These are phyloP conservation scores for Arremon aurantiirostris DNA, from an alignment of 2,797 vertebrate species.

Conservation along the genomic window DNA sequence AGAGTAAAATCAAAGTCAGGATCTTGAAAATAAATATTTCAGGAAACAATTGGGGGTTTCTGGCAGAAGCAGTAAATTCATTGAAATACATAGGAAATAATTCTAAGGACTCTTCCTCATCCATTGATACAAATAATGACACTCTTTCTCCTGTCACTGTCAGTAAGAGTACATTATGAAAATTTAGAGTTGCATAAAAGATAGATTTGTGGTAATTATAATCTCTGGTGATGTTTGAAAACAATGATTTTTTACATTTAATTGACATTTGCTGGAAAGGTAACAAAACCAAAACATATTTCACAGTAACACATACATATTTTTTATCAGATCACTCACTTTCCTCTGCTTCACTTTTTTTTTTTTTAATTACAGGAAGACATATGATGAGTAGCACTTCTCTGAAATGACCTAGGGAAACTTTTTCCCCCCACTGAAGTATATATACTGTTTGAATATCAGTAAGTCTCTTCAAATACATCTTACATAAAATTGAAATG, in stretches of 20 bases:
- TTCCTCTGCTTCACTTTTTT: neutral
- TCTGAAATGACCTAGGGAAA: neutral
- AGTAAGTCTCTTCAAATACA: neutral
- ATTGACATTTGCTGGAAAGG: constrained; percentile 31
- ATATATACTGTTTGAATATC: neutral
- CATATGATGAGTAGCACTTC: neutral
- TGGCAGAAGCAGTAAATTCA: constrained; percentile 64
- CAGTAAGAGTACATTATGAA: neutral
- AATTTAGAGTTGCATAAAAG: constrained; percentile 18
- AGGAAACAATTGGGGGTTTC: constrained; percentile 45
- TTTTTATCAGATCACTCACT: constrained; percentile 3
- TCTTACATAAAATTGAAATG: neutral
- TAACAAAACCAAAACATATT: neutral
- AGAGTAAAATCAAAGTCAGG: constrained; percentile 61
- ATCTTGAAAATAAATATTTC: constrained; percentile 47
- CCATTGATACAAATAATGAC: neutral
- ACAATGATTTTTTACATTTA: constrained; percentile 48
- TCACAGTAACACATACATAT: neutral
- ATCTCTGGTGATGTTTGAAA: constrained; percentile 3
- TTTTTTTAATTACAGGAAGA: neutral
- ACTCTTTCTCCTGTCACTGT: constrained; percentile 1
- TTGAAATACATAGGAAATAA: constrained; percentile 23
- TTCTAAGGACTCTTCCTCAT: constrained; percentile 4
- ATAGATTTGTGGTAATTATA: constrained; percentile 36
- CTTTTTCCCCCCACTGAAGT: accelerated